Evolutionary conservation across 30 jellyfish, hydroid and myxozoan species (phyloP).

Genomic region (Mastigias papua): DNA sequence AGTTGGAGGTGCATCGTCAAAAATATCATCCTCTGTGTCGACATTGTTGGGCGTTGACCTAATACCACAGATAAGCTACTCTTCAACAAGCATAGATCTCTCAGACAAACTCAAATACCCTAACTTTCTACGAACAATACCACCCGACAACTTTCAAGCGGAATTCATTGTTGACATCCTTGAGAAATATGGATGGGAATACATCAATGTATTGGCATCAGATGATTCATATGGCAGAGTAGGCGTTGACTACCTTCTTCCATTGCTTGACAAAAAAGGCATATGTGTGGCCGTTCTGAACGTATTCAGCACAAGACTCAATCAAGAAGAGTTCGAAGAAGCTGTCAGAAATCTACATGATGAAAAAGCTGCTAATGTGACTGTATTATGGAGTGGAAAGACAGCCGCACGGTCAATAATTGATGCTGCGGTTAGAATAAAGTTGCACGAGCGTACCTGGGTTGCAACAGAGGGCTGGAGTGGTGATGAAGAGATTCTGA

Average conservation of each 20-base stretch:
- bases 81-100: slow-evolving; percentile 84
- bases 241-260: slow-evolving; percentile 70
- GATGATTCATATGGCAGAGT: slow-evolving; percentile 93
- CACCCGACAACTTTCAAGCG: slow-evolving; percentile 89
- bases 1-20: slow-evolving; percentile 92
- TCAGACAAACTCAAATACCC: slow-evolving; percentile 64
- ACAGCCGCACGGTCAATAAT: slow-evolving; percentile 56
- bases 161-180: slow-evolving; percentile 76
- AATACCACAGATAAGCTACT: slow-evolving; percentile 88
- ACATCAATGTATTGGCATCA: slow-evolving; percentile 82
- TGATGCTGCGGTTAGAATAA: slow-evolving; percentile 28
- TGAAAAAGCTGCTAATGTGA: slow-evolving; percentile 44
- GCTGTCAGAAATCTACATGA: slow-evolving; percentile 10
- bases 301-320: slow-evolving; percentile 16
- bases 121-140: slow-evolving; percentile 88
- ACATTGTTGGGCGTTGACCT: slow-evolving; percentile 63
- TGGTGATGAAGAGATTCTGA: slow-evolving; percentile 31
- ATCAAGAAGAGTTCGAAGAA: slow-evolving; percentile 5
- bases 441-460: slow-evolving; percentile 59
- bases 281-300: slow-evolving; percentile 59
- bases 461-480: slow-evolving; percentile 87
- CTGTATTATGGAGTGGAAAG: slow-evolving; percentile 77
- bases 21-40: slow-evolving; percentile 58
- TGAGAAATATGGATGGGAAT: slow-evolving; percentile 78
- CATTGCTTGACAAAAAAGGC: slow-evolving; percentile 35